These are phyloP conservation scores for Auanema sp. DNA, from an alignment of 2,888 invertebrate species.

Conservation along the genomic window DNA sequence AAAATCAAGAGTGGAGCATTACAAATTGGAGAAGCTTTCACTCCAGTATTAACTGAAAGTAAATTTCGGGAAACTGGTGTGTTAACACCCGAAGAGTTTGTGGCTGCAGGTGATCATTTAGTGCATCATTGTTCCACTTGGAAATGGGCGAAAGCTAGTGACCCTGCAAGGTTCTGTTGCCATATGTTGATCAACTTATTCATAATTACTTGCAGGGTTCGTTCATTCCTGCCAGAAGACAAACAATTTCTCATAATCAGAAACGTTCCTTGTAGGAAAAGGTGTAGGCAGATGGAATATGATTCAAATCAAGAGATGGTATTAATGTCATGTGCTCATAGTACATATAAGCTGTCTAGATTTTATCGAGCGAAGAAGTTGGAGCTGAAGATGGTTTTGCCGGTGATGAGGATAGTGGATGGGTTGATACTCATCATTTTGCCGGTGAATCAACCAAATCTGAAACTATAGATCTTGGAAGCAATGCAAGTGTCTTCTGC, in stretches of 20 bases:
- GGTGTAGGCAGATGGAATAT: constrained; percentile 92
- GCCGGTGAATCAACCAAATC: constrained; percentile 22
- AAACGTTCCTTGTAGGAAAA: constrained; percentile 92
- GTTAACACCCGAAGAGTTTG: constrained; percentile 95
- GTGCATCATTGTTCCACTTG: constrained; percentile 99
- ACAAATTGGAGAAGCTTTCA: constrained; percentile 91
- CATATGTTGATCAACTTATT: not conserved
- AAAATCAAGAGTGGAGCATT: constrained; percentile 91
- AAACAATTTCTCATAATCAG: constrained; percentile 96
- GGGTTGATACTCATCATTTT: constrained; percentile 53
- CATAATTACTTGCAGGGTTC: constrained; percentile 27
- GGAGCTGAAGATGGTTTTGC: constrained; percentile 36
- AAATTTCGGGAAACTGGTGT: constrained; percentile 85
- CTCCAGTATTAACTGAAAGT: constrained; percentile 85
- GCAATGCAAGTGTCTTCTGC: not conserved
- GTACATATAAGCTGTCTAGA: too few species aligned
- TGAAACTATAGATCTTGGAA: constrained; percentile 14
- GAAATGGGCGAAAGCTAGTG: constrained; percentile 84
- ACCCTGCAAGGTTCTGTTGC: constrained; percentile 72
- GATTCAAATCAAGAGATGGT: constrained; percentile 82
- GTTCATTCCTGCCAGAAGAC: constrained; percentile 80
- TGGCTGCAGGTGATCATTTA: constrained; percentile 94
- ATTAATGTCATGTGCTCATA: too few species aligned
- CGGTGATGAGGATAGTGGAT: constrained; percentile 45
- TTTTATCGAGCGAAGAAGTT: constrained; percentile 32